Evolutionary conservation across 1,140 invertebrate species (phyloP).

Genomic region (Macrotrachela quadricornifera): DNA sequence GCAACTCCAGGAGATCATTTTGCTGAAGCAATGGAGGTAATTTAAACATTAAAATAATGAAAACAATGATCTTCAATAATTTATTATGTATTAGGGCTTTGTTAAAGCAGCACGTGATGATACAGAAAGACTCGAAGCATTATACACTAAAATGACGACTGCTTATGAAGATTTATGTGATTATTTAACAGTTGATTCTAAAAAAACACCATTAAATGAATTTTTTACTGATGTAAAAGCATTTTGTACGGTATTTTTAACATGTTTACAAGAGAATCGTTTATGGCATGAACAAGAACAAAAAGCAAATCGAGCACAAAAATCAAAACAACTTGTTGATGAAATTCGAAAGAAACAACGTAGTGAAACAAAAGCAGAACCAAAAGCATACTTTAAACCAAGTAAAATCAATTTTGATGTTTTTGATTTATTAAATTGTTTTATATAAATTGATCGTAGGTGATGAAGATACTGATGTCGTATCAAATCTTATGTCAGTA

Average conservation of each 20-base stretch:
- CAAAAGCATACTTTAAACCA: too few relatives aligned
- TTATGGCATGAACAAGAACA: constrained; percentile 61
- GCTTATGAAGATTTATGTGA: constrained; percentile 61
- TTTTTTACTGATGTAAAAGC: constrained; percentile 83
- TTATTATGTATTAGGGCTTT: constrained; percentile 39
- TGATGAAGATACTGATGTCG: too few relatives aligned
- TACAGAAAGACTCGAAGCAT: constrained; percentile 62
- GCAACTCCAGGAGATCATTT: constrained; percentile 58
- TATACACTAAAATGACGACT: constrained; percentile 77
- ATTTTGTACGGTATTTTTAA: constrained; percentile 73
- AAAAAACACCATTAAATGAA: constrained; percentile 80
- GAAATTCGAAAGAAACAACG: too few relatives aligned
- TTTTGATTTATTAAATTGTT: too few relatives aligned
- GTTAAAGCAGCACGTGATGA: constrained; percentile 56
- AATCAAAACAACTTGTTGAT: constrained; percentile 15
- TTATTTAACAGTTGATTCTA: constrained; percentile 73
- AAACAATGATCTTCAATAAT: too few relatives aligned
- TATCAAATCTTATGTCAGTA: too few relatives aligned
- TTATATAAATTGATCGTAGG: too few relatives aligned
- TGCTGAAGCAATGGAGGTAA: constrained; percentile 46
- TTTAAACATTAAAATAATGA: neutral
- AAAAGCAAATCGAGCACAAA: constrained; percentile 54
- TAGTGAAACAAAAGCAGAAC: too few relatives aligned
- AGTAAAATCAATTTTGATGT: too few relatives aligned
- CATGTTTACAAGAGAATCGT: constrained; percentile 52